Conservation (phyloP, 2,797 vertebrate species). For the Tamandua tetradactyla region DNA sequence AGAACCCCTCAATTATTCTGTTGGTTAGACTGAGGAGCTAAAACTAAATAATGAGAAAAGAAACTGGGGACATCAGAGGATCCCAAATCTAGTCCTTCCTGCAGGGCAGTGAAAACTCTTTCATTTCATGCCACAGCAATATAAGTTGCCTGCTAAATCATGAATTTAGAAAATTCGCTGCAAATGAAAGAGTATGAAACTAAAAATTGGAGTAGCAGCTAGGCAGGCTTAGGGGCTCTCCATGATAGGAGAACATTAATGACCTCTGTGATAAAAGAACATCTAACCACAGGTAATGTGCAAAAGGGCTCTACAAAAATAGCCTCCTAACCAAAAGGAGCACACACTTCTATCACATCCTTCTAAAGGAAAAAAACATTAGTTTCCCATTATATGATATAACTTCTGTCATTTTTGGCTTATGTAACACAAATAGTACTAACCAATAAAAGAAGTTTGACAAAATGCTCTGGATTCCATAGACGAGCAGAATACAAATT, state of each 20-base stretch:
- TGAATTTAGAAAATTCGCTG: constrained; percentile 3
- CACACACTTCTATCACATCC: accelerated
- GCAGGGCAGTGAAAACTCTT: background rate
- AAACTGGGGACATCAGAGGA: background rate
- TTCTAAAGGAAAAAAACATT: background rate
- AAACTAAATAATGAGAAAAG: accelerated
- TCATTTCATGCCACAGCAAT: background rate
- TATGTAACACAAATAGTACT: background rate
- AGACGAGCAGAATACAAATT: background rate
- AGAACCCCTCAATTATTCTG: background rate
- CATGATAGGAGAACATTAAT: no score
- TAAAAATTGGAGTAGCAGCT: background rate
- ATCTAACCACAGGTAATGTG: background rate
- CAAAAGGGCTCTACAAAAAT: accelerated
- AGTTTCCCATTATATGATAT: background rate
- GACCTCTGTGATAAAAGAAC: background rate
- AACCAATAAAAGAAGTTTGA: background rate
- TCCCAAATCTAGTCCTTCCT: background rate
- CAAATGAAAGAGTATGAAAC: background rate
- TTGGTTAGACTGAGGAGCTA: background rate
- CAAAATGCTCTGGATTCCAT: background rate
- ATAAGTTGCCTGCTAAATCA: background rate
- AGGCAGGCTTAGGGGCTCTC: background rate
- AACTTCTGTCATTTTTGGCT: background rate
- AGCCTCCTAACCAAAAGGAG: accelerated